Percentiles rank a stretch among this genome's conserved stretches.
Conservation (phyloP, 1,140 invertebrate genomes). For the Trachymyrmex cornetzi region DNA sequence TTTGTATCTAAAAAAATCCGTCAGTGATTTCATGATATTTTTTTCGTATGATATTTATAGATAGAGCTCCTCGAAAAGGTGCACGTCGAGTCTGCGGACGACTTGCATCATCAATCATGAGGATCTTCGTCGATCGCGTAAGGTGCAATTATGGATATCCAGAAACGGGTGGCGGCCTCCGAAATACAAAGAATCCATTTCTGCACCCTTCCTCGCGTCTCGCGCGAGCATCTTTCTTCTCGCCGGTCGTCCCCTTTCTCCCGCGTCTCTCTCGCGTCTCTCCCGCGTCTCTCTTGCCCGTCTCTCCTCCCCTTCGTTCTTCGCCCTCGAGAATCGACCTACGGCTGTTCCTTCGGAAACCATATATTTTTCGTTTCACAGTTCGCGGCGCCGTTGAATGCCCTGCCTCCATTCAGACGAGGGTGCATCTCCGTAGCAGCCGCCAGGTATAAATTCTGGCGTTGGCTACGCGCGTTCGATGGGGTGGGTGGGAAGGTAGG, state of each 20-base stretch:
- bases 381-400: slow-evolving; percentile 80
- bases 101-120: slow-evolving; percentile 44
- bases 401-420: slow-evolving; percentile 79
- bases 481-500: slow-evolving; percentile 57
- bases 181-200: slow-evolving; percentile 81
- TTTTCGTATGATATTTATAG: slow-evolving; percentile 27
- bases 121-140: slow-evolving; percentile 40
- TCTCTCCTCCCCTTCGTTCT: slow-evolving; percentile 19
- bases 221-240: slow-evolving; percentile 50
- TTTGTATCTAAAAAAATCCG: not conserved
- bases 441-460: slow-evolving; percentile 86
- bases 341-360: slow-evolving; percentile 80
- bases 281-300: slow-evolving; percentile 47
- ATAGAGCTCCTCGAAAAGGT: not conserved
- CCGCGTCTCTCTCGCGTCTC: slow-evolving; percentile 58
- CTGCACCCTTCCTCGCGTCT: slow-evolving; percentile 68
- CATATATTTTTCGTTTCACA: slow-evolving; percentile 86
- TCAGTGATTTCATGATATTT: slow-evolving; percentile 9
- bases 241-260: slow-evolving; percentile 57
- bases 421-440: slow-evolving; percentile 83
- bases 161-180: slow-evolving; percentile 73
- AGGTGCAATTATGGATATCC: slow-evolving; percentile 68
- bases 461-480: slow-evolving; percentile 72
- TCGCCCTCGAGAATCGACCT: slow-evolving; percentile 70
- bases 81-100: slow-evolving; percentile 8